Evolutionary conservation across 2,797 vertebrate genomes (phyloP), one percentile per base, ranked within the genome.

Genomic region (Sitta carolinensis): DNA sequence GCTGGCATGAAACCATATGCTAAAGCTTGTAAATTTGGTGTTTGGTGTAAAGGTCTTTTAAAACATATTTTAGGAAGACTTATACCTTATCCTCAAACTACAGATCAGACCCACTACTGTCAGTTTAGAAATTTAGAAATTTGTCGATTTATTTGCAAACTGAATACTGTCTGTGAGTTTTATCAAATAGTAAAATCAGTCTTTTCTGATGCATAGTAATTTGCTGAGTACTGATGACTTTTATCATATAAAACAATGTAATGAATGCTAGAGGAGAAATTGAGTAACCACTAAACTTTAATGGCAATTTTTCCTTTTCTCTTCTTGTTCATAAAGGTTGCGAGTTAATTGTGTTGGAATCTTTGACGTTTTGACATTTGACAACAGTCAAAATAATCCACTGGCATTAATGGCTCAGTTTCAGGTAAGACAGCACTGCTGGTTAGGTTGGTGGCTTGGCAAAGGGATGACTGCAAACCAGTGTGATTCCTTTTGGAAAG

Each of bases 321-420:
- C 25, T 92, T 87, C 69, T 97, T 84, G 92, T 74, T 97, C 40
- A 73, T 96, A 66, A 96, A 98, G 98, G 97, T 98, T 98, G 66
- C 98, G 98, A 95, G 98, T 98, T 93, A 99, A 99, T 97, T 99
- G 99, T 96, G 99, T 99, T 93, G 99, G 99, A 83, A 98, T 99
- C 95, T 99, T 99, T 98, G 99, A 99, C 58, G 99, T 99, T 98
- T 98, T 99, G 98, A 99, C 99, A 26, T 99, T 99, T 98, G 99
- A 99, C 98, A 99, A 98, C 98, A 99, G 98, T 98, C 99, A 99
- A 97, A 99, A 98, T 97, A 99, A 99, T 98, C 99, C 99, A 92
- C 98, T 99, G 98, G 99, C 99, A 92, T 98, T 99, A 96, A 99
- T 99, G 99, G 99, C 99, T 96, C 99, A 99, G 95, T 98, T 98